Evolutionary conservation across 2,888 invertebrate species (phyloP).

Genomic region (Xestia rhomboidea): DNA sequence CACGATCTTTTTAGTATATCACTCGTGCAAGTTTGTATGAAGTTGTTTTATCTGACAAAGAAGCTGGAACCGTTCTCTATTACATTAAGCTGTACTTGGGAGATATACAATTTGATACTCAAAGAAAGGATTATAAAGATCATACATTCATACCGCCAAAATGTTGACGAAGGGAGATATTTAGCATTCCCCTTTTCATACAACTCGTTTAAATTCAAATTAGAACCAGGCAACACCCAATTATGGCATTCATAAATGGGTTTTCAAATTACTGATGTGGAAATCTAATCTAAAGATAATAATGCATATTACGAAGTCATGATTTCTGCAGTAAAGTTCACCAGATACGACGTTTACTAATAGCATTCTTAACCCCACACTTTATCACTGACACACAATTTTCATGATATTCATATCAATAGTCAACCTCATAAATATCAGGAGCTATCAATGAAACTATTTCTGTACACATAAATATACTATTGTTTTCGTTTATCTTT

Average conservation of each 20-base stretch:
- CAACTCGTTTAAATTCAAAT: slow-evolving; percentile 57
- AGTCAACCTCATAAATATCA: slow-evolving; percentile 64
- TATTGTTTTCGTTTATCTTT: slow-evolving; percentile 27
- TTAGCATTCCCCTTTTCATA: slow-evolving; percentile 16
- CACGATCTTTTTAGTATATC: slow-evolving; percentile 58
- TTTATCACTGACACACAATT: slow-evolving; percentile 67
- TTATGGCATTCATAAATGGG: slow-evolving; percentile 58
- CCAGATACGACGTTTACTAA: slow-evolving; percentile 70
- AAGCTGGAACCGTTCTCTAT: slow-evolving; percentile 14
- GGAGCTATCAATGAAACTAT: slow-evolving; percentile 67
- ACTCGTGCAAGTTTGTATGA: slow-evolving; percentile 32
- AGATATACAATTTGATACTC: not conserved
- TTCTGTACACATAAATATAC: slow-evolving; percentile 47
- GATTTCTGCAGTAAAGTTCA: slow-evolving; percentile 67
- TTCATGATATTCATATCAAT: slow-evolving; percentile 58
- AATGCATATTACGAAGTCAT: slow-evolving; percentile 66
- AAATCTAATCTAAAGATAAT: slow-evolving; percentile 68
- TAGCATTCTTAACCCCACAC: slow-evolving; percentile 66
- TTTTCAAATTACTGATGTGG: slow-evolving; percentile 65
- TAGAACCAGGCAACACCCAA: slow-evolving; percentile 42
- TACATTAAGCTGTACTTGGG: not conserved
- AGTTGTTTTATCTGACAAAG: slow-evolving; percentile 18
- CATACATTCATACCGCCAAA: not conserved
- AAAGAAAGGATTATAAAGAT: slow-evolving; percentile 5
- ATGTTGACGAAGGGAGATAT: slow-evolving; percentile 3